Base-by-base conservation (phyloP, 2,888 invertebrate genomes). In the Colletes collaris region DNA sequence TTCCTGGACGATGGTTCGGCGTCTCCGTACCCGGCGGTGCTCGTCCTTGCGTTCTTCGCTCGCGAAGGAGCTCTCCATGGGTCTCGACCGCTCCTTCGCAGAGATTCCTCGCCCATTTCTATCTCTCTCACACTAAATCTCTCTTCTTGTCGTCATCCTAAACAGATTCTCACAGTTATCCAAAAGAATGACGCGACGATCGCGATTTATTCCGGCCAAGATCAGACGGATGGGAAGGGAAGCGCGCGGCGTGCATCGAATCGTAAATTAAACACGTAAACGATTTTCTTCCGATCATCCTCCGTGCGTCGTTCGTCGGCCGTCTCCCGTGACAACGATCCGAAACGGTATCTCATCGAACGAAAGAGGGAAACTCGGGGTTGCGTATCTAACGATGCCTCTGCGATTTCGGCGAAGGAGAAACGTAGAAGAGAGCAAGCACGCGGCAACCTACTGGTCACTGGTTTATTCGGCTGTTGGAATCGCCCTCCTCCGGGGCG, bases 91-190 rank as follows among this genome's bases (percentile, higher is more conserved):
- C 50, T 37, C 40, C 19, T 35, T 64, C 59, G n/a, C 55, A 7
- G 65, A 55, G 46, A 62, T 11, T 13, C 16, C 27, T 35, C 49
- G 35, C 27, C 16, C 27, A 27, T 27, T 27, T 27, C 7, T n/a
- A 13, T 27, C 40, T 56, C 44, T 65, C 67, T 50, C 63, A 65
- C 27, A 27, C 27, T 27, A 27, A 27, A 19, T 50, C 56, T 52
- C 19, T 40, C 56, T 55, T 46, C 44, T 46, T 46, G 8, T 3
- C 76, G 67, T 52, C 59, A 44, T 52, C 80, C 67, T 83, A 79
- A 83, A 81, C 79, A 78, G 68, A 82, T 73, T 81, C 75, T 72
- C 67, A 80, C 68, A 66, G 77, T 82, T 82, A 85, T 70, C 56
- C 72, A 59, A 49, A 27, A 27, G 27, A 27, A 27, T 27, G 27